Percentiles rank a stretch among this genome's conserved stretches.
Evolutionary conservation across 2,797 vertebrate species (phyloP).

Genomic region (Crocodylus rhombifer): DNA sequence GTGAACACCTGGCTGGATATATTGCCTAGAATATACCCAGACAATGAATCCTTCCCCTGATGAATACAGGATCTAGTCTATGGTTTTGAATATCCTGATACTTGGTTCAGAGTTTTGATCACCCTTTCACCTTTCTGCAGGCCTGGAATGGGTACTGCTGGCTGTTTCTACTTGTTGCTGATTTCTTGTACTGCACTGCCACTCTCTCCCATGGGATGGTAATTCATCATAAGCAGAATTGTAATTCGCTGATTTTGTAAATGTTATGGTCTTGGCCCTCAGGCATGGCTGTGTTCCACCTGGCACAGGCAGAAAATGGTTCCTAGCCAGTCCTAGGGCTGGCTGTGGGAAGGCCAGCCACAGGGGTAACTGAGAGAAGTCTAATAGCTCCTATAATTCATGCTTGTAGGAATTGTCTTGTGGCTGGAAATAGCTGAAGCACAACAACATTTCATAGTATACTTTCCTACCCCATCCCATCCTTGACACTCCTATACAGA

Average conservation of each 20-base stretch:
- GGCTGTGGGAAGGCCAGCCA: neutral
- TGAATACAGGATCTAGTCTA: neutral
- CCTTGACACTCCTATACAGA: no score
- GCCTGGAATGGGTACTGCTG: neutral
- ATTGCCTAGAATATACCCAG: neutral
- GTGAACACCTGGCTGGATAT: neutral
- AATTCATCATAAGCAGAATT: accelerated
- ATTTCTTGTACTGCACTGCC: accelerated
- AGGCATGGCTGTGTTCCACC: neutral
- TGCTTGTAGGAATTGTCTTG: no score
- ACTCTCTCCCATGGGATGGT: accelerated
- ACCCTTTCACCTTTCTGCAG: neutral
- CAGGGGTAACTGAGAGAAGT: no score
- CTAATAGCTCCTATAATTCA: no score
- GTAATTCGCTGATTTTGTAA: neutral
- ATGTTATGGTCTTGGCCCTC: accelerated
- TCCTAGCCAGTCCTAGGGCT: neutral
- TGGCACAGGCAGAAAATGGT: neutral
- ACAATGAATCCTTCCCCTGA: neutral
- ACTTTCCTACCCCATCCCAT: no score
- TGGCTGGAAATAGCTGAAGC: no score
- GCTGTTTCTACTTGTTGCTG: neutral
- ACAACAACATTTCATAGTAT: no score
- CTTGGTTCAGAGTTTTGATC: neutral
- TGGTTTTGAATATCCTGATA: neutral